phyloP scores from a whole-genome alignment of 2,797 vertebrate species.

The Parambassis ranga region DNA sequence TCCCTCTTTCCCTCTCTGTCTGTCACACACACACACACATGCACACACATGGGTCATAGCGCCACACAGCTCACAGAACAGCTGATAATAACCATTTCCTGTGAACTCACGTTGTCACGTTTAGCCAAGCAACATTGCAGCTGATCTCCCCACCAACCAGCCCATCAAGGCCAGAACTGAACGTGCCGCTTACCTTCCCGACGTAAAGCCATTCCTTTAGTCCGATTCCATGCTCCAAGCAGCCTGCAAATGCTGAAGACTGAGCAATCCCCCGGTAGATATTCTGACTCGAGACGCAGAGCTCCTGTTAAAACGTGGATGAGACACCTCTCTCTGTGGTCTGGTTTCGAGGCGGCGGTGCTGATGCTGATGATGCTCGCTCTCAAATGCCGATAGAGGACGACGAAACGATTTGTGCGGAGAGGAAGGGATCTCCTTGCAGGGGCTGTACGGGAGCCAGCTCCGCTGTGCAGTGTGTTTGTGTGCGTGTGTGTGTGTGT shows the following conservation, averaged over 20 bases:
- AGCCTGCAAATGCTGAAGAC: constrained; percentile 57
- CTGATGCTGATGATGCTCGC: constrained; percentile 63
- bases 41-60: constrained; percentile 18
- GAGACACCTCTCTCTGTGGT: constrained; percentile 34
- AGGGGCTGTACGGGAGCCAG: constrained; percentile 30
- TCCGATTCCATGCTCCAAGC: constrained; percentile 67
- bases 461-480: constrained; percentile 36
- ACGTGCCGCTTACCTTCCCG: constrained; percentile 74
- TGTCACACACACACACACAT: background rate
- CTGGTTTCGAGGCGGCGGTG: constrained; percentile 60
- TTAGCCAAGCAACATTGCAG: constrained; percentile 36
- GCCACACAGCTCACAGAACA: constrained; percentile 46
- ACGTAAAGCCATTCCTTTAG: constrained; percentile 77
- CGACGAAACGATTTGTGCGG: constrained; percentile 37
- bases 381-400: constrained; percentile 65
- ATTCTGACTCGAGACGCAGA: constrained; percentile 44
- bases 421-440: constrained; percentile 41
- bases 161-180: constrained; percentile 57
- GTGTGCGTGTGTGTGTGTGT: background rate
- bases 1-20: background rate
- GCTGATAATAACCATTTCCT: constrained; percentile 64
- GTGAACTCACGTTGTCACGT: constrained; percentile 61
- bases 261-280: constrained; percentile 52
- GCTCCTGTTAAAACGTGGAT: constrained; percentile 46
- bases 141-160: constrained; percentile 8